Percentiles rank a stretch among this genome's conserved stretches.
These are phyloP conservation scores for Drymonia ruficornis DNA, from an alignment of 2,888 invertebrate species.

Conservation along the genomic window DNA sequence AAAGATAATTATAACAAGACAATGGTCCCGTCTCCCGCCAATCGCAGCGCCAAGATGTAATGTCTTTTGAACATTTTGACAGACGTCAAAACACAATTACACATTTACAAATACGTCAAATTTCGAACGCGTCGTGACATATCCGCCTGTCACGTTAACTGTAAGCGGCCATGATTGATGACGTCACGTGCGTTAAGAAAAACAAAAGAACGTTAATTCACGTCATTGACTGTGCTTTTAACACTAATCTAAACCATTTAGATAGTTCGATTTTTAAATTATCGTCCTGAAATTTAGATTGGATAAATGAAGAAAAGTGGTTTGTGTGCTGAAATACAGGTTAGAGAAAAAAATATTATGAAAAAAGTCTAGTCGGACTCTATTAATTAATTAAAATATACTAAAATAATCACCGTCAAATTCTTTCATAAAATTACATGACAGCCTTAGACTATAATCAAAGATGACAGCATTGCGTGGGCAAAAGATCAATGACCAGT, in stretches of 20 bases:
- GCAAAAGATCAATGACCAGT: constrained; percentile 54
- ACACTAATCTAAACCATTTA: constrained; percentile 27
- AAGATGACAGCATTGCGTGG: constrained; percentile 54
- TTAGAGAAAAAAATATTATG: too few relatives aligned
- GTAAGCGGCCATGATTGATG: constrained; percentile 45
- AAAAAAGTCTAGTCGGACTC: too few relatives aligned
- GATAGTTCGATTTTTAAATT: constrained; percentile 16
- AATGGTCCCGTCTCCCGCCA: constrained; percentile 6
- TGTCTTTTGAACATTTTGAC: constrained; percentile 30
- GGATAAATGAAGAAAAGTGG: too few relatives aligned
- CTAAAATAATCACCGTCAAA: constrained; percentile 38
- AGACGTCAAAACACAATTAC: constrained; percentile 44
- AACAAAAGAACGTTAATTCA: constrained; percentile 40
- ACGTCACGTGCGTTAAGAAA: constrained; percentile 25
- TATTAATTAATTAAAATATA: neutral
- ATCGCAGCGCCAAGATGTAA: constrained; percentile 25
- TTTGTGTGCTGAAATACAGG: too few relatives aligned
- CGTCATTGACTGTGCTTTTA: constrained; percentile 32
- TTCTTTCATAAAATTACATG: constrained; percentile 45
- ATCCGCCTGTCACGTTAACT: constrained; percentile 30
- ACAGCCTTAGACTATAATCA: too few relatives aligned
- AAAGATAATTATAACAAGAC: constrained; percentile 6
- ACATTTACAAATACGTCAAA: constrained; percentile 39
- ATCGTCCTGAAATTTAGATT: neutral
- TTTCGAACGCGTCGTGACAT: constrained; percentile 33